These are phyloP conservation scores for Lepidurus arcticus DNA, from an alignment of 1,140 invertebrate genomes.

Conservation along the genomic window DNA sequence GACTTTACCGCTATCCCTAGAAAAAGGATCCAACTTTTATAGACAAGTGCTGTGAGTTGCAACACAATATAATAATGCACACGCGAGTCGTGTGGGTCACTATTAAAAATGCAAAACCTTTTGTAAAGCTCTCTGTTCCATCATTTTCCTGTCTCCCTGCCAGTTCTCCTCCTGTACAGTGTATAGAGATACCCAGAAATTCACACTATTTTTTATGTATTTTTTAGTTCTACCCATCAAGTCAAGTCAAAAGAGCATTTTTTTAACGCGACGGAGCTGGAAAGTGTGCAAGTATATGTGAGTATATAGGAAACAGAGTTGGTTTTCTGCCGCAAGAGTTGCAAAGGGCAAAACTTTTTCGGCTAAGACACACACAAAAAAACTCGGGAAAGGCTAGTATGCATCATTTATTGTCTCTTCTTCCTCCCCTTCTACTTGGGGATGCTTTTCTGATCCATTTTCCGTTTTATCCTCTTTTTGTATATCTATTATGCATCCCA, in stretches of 20 bases:
- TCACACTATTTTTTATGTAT: too few relatives aligned
- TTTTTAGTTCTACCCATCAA: neutral
- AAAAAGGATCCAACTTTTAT: neutral
- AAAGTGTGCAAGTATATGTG: neutral
- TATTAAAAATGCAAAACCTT: neutral
- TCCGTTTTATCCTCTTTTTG: neutral
- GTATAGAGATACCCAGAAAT: too few relatives aligned
- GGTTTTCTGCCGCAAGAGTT: neutral
- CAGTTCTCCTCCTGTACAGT: too few relatives aligned
- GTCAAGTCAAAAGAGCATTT: constrained; percentile 14
- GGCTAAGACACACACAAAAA: neutral
- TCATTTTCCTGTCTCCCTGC: neutral
- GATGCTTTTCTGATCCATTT: neutral
- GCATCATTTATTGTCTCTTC: constrained; percentile 10
- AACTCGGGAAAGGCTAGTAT: neutral
- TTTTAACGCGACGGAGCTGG: constrained; percentile 14
- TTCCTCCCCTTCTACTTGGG: neutral
- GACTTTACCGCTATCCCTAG: neutral
- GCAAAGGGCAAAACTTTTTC: neutral
- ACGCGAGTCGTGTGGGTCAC: neutral
- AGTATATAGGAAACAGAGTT: neutral
- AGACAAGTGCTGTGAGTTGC: neutral
- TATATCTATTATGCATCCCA: constrained; percentile 16
- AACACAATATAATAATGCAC: constrained; percentile 1
- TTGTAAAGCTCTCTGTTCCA: constrained; percentile 7